Evolutionary conservation across 2,113 vertebrate species (phyloP).

Genomic region (Corvus moneduloides): DNA sequence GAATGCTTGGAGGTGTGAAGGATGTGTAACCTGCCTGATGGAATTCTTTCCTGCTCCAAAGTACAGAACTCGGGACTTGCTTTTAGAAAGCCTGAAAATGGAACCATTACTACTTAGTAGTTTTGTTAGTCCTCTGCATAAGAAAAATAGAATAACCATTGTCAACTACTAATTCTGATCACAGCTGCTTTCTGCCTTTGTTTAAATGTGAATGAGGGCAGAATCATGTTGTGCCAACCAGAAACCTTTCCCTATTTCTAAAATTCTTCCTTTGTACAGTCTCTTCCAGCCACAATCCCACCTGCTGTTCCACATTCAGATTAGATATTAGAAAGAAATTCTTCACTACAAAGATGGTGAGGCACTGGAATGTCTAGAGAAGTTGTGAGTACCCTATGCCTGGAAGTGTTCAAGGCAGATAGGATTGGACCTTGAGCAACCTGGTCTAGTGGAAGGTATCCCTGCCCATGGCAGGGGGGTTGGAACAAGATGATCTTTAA

Average conservation of each 20-base stretch:
- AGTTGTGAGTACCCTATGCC: not conserved
- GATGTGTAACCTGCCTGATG: not conserved
- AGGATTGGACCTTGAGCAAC: not conserved
- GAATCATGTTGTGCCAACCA: not conserved
- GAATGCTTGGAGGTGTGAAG: not conserved
- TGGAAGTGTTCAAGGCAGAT: not conserved
- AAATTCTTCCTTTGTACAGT: not conserved
- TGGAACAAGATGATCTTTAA: fast-evolving
- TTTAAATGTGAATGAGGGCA: not conserved
- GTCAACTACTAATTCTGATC: not conserved
- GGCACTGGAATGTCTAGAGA: not conserved
- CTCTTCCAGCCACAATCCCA: not conserved
- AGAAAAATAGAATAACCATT: not conserved
- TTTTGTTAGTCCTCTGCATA: not conserved
- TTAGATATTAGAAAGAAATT: not conserved
- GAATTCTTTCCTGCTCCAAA: not conserved
- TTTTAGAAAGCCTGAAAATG: not conserved
- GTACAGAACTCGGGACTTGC: not conserved
- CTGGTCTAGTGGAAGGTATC: not conserved
- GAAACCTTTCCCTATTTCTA: not conserved
- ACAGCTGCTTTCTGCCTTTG: not conserved
- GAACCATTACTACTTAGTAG: not conserved
- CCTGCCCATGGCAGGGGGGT: not conserved
- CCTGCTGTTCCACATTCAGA: not conserved
- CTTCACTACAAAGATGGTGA: not conserved